Percentiles rank a stretch among this genome's conserved stretches.
phyloP scores from a whole-genome alignment of 2,888 invertebrate species.

The Drosophila paramelanica region DNA sequence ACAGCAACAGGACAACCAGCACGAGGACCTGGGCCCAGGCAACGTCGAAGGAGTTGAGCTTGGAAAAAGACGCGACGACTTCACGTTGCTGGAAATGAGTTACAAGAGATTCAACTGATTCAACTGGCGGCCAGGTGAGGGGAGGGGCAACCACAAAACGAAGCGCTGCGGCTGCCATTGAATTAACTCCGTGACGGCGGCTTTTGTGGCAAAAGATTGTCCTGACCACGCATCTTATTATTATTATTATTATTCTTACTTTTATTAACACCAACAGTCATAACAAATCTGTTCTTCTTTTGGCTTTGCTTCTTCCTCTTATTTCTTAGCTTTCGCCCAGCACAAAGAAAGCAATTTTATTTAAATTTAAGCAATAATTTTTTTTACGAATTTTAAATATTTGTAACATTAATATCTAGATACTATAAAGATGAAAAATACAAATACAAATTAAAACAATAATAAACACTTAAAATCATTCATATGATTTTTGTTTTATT shows the following conservation, averaged over 20 bases:
- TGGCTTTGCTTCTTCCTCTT: neutral
- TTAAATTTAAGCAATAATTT: too few relatives aligned
- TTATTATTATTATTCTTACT: constrained; percentile 21
- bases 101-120: constrained; percentile 1
- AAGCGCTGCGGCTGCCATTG: constrained; percentile 55
- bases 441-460: too few relatives aligned
- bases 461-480: too few relatives aligned
- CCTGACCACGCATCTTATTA: constrained; percentile 60
- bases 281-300: constrained; percentile 20
- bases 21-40: neutral
- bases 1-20: constrained; percentile 1
- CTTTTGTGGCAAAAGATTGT: constrained; percentile 35
- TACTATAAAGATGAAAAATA: too few relatives aligned
- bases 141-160: constrained; percentile 44
- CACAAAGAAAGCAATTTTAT: too few relatives aligned
- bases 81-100: constrained; percentile 37
- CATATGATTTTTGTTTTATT: too few relatives aligned
- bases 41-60: constrained; percentile 39
- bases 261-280: constrained; percentile 55
- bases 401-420: too few relatives aligned
- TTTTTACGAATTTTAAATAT: too few relatives aligned
- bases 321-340: too few relatives aligned
- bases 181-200: constrained; percentile 39
- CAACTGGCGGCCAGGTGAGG: too few relatives aligned
- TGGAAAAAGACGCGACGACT: constrained; percentile 40